phyloP scores from a whole-genome alignment of 2,888 invertebrate genomes.

The Hofmannophila pseudospretella region DNA sequence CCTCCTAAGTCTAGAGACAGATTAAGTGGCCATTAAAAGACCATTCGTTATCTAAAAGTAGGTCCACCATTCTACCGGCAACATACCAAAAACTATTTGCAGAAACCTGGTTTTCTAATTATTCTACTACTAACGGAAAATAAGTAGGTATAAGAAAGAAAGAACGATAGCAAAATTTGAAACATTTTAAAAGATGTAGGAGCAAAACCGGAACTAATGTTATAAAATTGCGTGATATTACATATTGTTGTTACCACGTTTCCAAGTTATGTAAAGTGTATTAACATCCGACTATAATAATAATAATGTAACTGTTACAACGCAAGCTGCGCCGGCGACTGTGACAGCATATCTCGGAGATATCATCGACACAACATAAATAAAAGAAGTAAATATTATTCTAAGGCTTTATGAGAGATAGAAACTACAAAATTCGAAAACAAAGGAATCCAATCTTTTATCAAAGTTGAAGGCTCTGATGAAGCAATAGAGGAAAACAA shows the following conservation, averaged over 20 bases:
- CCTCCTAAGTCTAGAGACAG: neutral
- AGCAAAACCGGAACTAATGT: slow-evolving; percentile 6
- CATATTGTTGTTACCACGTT: slow-evolving; percentile 15
- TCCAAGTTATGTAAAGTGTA: slow-evolving; percentile 34
- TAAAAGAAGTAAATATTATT: no score
- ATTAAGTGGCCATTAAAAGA: neutral
- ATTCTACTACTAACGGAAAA: neutral
- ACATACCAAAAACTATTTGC: neutral
- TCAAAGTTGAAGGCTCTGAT: no score
- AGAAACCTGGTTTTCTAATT: neutral
- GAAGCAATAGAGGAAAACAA: no score
- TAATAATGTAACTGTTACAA: neutral
- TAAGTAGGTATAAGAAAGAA: no score
- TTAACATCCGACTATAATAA: slow-evolving; percentile 11
- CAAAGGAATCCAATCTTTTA: no score
- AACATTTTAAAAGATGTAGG: no score
- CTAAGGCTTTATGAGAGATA: no score
- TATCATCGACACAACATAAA: no score
- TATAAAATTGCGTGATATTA: slow-evolving; percentile 13
- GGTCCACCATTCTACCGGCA: neutral
- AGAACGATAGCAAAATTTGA: no score
- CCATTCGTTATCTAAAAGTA: neutral
- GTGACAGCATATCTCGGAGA: no score
- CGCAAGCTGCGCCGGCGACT: neutral
- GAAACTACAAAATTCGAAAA: no score